Evolutionary conservation across 2,113 vertebrate species (phyloP).

Genomic region (Ginglymostoma cirratum): DNA sequence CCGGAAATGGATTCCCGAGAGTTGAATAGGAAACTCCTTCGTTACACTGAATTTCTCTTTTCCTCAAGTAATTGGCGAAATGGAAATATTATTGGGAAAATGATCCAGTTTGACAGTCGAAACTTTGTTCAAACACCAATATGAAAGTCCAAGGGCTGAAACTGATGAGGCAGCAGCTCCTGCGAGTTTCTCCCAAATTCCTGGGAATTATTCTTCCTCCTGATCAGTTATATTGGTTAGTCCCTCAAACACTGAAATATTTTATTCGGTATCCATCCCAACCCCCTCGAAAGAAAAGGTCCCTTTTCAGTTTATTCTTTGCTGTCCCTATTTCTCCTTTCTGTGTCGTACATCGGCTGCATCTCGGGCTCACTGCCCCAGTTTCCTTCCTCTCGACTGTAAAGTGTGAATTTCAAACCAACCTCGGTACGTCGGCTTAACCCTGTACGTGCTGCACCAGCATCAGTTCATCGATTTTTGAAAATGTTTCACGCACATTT

Average conservation of each 20-base stretch:
- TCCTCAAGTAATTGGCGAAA: not conserved
- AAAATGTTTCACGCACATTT: not conserved
- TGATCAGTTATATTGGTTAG: not conserved
- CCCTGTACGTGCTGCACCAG: not conserved
- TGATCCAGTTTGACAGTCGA: not conserved
- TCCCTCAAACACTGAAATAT: not conserved
- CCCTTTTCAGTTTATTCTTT: not conserved
- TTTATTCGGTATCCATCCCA: not conserved
- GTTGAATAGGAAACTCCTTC: not conserved
- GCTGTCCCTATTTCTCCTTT: not conserved
- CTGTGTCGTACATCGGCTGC: not conserved
- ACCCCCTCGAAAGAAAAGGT: not conserved
- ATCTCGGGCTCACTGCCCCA: not conserved
- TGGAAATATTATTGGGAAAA: not conserved
- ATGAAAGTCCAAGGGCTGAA: not conserved
- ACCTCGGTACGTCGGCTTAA: not conserved
- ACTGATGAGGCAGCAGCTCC: not conserved
- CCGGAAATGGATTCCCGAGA: conserved; percentile 6
- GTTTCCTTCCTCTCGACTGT: conserved; percentile 18
- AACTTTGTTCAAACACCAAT: not conserved
- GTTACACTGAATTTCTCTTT: not conserved
- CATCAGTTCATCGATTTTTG: not conserved
- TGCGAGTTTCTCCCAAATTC: not conserved
- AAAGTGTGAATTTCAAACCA: not conserved
- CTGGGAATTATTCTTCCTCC: not conserved